Base-by-base conservation (phyloP, 2,113 vertebrate genomes). In the Oxyura jamaicensis region DNA sequence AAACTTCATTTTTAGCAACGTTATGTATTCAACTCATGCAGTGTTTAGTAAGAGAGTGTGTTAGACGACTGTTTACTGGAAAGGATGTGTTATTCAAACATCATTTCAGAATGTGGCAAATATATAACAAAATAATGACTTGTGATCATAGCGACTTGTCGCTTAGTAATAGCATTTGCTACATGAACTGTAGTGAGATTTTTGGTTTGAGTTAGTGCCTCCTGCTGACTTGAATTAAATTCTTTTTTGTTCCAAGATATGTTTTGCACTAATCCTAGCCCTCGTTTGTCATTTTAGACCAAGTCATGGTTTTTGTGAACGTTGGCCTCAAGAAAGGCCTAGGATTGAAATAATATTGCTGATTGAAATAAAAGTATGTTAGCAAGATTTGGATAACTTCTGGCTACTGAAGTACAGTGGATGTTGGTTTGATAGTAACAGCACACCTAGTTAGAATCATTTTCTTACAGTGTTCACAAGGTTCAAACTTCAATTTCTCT, bases 191-290 rank as follows among this genome's bases (percentile, higher is more conserved):
- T 25, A 65, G 67, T 12, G 58, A 68, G 71, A 4, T 91, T 79
- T 95, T 95, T 83, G 66, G 55, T 41, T 93, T 68, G 52, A 90
- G 82, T 93, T 88, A 46, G 58, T 68, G 76, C 75, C 62, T 90
- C 82, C n/a, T 91, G 52, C 28, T 91, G 78, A 63, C 52, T 94
- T 79, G 41, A 55, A 59, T 35, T 87, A 75, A 85, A 72, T 62
- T 22, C 35, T 55, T 75, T 55, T 93, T 87, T 3, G 4, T 87
- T 87, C 78, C 19, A 13, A 65, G 46, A 42, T 72, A 39, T 15
- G 71, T 50, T 86, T 90, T 55, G 21, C 8, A 72, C 53, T 87
- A 46, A 67, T 60, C 71, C 39, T 72, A 14, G 31, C 28, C 62
- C 59, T 14, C 13, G 2, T 63, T 82, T 84, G 15, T 67, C 29